These are phyloP conservation scores for Brachionus manjavacas DNA, from an alignment of 1,140 invertebrate species.

Conservation along the genomic window DNA sequence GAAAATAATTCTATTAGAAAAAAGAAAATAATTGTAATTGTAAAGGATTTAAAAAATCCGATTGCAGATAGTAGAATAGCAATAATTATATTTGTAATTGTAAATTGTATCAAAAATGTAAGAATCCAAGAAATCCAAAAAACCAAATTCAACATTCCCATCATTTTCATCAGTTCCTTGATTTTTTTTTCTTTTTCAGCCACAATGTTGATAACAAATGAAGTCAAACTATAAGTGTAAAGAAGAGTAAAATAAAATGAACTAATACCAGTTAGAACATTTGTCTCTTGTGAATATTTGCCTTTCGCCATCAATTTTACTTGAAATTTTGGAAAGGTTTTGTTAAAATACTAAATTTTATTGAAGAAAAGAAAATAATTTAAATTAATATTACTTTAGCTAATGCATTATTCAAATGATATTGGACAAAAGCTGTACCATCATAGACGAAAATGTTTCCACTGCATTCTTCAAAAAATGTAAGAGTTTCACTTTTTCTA, in stretches of 20 bases:
- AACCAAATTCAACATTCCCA: slow-evolving; percentile 74
- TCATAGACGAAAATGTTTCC: no score
- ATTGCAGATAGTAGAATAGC: slow-evolving; percentile 62
- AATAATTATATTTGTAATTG: slow-evolving; percentile 63
- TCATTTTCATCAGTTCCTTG: slow-evolving; percentile 79
- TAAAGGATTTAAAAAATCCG: not conserved
- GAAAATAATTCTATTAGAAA: not conserved
- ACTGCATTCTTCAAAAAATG: not conserved
- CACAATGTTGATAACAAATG: slow-evolving; percentile 71
- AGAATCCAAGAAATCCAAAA: slow-evolving; percentile 63
- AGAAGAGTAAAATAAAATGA: slow-evolving; percentile 33
- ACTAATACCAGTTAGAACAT: not conserved
- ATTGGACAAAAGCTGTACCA: no score
- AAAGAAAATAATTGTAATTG: not conserved
- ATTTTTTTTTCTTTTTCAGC: slow-evolving; percentile 82
- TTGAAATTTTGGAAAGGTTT: not conserved
- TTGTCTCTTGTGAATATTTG: not conserved
- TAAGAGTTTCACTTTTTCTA: no score
- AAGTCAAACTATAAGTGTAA: not conserved
- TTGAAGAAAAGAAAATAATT: no score
- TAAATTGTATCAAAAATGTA: slow-evolving; percentile 19
- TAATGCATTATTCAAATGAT: no score
- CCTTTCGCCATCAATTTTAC: slow-evolving; percentile 15
- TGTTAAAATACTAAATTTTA: no score
- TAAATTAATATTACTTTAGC: no score